Conservation (phyloP, 2,888 invertebrate species). For the Megastigmus dorsalis region DNA sequence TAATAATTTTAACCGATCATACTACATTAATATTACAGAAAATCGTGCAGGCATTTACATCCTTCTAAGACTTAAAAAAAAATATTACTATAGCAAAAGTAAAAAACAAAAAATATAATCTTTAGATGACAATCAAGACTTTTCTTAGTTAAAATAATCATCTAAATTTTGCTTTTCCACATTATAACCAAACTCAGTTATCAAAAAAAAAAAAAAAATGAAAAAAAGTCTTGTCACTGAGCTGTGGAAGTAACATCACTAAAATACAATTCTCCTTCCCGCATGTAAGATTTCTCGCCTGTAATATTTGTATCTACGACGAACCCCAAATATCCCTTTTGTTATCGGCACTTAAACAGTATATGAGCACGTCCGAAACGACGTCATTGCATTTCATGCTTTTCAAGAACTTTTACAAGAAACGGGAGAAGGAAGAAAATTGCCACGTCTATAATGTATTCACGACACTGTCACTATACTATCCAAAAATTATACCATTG, state of each 20-base stretch:
- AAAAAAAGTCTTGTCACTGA: not conserved
- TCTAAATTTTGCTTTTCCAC: not conserved
- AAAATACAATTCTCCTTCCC: slow-evolving; percentile 31
- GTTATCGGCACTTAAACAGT: slow-evolving; percentile 48
- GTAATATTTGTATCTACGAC: slow-evolving; percentile 39
- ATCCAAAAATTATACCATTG: slow-evolving; percentile 11
- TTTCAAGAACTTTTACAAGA: slow-evolving; percentile 21
- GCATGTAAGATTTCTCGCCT: slow-evolving; percentile 34
- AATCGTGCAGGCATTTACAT: too few species aligned
- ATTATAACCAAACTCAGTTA: slow-evolving; percentile 3
- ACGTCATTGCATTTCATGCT: slow-evolving; percentile 34
- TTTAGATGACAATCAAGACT: slow-evolving; percentile 42
- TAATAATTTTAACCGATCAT: too few species aligned
- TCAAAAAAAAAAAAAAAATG: too few species aligned
- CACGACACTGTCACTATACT: slow-evolving; percentile 4
- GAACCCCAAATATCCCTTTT: slow-evolving; percentile 42
- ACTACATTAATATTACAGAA: too few species aligned
- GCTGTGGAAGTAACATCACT: slow-evolving; percentile 5
- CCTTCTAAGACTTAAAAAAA: too few species aligned
- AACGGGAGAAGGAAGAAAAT: slow-evolving; percentile 21
- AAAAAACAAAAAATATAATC: slow-evolving; percentile 34
- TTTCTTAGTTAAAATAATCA: slow-evolving; percentile 14
- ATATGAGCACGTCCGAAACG: slow-evolving; percentile 43
- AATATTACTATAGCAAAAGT: too few species aligned
- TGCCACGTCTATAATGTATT: not conserved